phyloP scores from a whole-genome alignment of 2,113 vertebrate species.

The Pantherophis guttatus region DNA sequence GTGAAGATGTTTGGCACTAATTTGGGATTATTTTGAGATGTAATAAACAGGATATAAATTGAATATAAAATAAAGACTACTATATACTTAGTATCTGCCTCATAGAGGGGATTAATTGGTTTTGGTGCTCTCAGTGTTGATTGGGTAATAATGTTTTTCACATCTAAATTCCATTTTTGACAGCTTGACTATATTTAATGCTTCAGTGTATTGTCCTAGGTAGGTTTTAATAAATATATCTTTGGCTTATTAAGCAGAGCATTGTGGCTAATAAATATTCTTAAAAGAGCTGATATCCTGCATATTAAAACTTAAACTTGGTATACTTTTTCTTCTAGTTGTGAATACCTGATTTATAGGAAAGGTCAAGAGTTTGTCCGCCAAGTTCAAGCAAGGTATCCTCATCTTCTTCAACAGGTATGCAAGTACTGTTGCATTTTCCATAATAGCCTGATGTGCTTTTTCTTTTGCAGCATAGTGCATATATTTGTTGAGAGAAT shows the following conservation, averaged over 20 bases:
- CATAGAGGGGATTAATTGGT: background rate
- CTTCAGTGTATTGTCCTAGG: background rate
- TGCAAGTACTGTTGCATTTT: background rate
- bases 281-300: background rate
- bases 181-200: background rate
- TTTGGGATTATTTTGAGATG: background rate
- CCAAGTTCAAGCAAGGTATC: conserved; percentile 92
- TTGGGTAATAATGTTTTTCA: background rate
- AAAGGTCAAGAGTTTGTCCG: conserved; percentile 91
- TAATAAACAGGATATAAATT: background rate
- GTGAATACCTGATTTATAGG: conserved; percentile 90
- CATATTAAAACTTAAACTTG: background rate
- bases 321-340: conserved; percentile 70
- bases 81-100: background rate
- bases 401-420: conserved; percentile 96
- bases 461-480: background rate
- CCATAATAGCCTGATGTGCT: background rate
- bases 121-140: background rate
- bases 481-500: background rate
- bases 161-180: background rate
- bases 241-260: background rate
- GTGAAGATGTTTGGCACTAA: background rate
- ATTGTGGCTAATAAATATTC: background rate
- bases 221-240: background rate
- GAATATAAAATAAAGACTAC: background rate